phyloP scores from a whole-genome alignment of 2,113 vertebrate genomes.

The Monarcha castaneiventris region DNA sequence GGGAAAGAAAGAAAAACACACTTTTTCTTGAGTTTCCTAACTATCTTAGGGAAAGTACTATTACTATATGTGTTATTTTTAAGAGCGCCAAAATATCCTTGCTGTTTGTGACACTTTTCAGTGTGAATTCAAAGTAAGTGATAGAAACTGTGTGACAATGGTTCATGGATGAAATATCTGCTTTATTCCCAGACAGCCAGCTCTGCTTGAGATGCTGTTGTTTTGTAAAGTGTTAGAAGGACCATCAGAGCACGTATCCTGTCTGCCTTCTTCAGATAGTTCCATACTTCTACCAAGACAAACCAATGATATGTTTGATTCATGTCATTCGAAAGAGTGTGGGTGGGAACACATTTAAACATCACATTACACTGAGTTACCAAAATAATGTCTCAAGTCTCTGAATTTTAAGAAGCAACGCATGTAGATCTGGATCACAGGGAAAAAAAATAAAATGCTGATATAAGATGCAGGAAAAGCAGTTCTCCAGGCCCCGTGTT shows the following conservation, averaged over 20 bases:
- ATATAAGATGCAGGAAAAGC: background rate
- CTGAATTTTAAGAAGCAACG: background rate
- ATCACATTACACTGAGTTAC: background rate
- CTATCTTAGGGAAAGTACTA: background rate
- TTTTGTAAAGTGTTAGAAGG: background rate
- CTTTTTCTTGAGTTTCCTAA: background rate
- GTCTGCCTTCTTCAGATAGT: background rate
- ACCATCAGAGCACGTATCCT: background rate
- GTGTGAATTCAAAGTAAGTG: background rate
- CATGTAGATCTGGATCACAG: background rate
- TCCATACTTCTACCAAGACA: background rate
- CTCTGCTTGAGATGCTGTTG: background rate
- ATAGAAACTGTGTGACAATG: background rate
- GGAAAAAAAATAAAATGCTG: background rate
- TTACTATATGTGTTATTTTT: background rate
- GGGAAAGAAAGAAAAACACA: background rate
- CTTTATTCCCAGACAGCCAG: background rate
- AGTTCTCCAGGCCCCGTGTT: background rate
- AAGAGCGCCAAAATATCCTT: background rate
- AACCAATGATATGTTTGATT: background rate
- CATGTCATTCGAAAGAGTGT: background rate
- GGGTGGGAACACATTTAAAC: background rate
- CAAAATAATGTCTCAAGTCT: background rate
- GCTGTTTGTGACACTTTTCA: background rate
- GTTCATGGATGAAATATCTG: background rate